Evolutionary conservation across 2,888 invertebrate species (phyloP).

Genomic region (Drosophila suboccidentalis): DNA sequence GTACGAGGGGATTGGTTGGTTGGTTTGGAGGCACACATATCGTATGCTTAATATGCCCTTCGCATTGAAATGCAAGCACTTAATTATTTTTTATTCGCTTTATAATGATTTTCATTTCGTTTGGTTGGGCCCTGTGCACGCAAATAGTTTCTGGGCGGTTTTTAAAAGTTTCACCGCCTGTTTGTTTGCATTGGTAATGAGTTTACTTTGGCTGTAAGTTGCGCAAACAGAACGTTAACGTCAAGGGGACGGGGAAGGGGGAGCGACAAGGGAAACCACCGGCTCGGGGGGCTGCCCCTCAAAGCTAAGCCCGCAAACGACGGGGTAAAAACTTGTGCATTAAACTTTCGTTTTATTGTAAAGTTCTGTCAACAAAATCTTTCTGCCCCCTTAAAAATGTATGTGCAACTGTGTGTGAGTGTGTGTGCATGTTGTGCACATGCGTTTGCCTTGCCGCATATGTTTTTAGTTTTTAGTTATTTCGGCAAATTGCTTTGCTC

Average conservation of each 20-base stretch:
- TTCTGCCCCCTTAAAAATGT: conserved; percentile 60
- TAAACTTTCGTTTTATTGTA: conserved; percentile 81
- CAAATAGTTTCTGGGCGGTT: conserved; percentile 71
- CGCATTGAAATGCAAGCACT: conserved; percentile 59
- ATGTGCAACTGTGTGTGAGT: background rate
- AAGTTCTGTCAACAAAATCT: conserved; percentile 79
- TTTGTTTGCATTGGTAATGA: conserved; percentile 83
- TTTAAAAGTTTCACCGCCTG: conserved; percentile 73
- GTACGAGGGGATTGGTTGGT: background rate
- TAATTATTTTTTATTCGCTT: conserved; percentile 70
- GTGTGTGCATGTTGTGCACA: conserved; percentile 27
- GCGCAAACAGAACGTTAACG: conserved; percentile 68
- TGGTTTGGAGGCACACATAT: conserved; percentile 25
- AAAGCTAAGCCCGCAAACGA: conserved; percentile 55
- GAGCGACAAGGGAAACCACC: background rate
- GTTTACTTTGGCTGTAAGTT: conserved; percentile 83
- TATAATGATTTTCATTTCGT: conserved; percentile 60
- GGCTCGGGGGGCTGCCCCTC: conserved; percentile 20
- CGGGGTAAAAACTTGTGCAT: conserved; percentile 71
- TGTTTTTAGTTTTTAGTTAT: conserved; percentile 63
- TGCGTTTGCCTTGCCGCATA: conserved; percentile 41
- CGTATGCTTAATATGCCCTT: conserved; percentile 47
- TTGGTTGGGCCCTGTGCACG: conserved; percentile 34
- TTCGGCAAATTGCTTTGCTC: conserved; percentile 62
- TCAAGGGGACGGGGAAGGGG: conserved; percentile 17